A percentile compares a stretch with the other conserved stretches of the same genome.
Evolutionary conservation across 2,113 vertebrate genomes (phyloP).

Genomic region (Hiodon tergisus): DNA sequence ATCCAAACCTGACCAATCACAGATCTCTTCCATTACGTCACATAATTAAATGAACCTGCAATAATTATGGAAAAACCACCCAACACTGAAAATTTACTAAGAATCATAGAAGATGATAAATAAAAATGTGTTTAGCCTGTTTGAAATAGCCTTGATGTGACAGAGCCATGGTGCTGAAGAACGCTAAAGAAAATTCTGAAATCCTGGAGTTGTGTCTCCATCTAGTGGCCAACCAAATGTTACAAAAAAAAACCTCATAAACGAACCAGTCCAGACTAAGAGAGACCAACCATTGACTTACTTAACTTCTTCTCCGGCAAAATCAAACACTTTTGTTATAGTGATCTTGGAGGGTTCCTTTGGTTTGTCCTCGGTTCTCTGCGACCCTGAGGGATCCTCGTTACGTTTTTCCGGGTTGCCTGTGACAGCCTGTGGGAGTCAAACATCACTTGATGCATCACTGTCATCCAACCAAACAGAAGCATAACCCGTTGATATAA

Average conservation of each 20-base stretch:
- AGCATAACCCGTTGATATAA: too few relatives aligned
- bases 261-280: not conserved
- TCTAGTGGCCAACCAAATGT: constrained; percentile 25
- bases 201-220: constrained; percentile 18
- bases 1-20: too few relatives aligned
- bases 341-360: constrained; percentile 71
- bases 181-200: too few relatives aligned
- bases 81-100: too few relatives aligned
- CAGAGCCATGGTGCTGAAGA: not conserved
- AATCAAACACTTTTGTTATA: constrained; percentile 89
- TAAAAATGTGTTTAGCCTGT: too few relatives aligned
- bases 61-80: too few relatives aligned
- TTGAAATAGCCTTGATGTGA: too few relatives aligned
- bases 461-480: not conserved
- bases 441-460: not conserved
- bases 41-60: too few relatives aligned
- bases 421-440: constrained; percentile 49
- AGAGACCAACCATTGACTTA: constrained; percentile 50
- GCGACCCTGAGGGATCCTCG: constrained; percentile 42
- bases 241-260: not conserved
- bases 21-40: too few relatives aligned
- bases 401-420: constrained; percentile 36
- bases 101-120: too few relatives aligned
- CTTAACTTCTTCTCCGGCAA: constrained; percentile 91
- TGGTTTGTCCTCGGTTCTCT: constrained; percentile 50